Evolutionary conservation across 2,113 vertebrate species (phyloP), one percentile per base, ranked within the genome.

Genomic region (Zeus faber): DNA sequence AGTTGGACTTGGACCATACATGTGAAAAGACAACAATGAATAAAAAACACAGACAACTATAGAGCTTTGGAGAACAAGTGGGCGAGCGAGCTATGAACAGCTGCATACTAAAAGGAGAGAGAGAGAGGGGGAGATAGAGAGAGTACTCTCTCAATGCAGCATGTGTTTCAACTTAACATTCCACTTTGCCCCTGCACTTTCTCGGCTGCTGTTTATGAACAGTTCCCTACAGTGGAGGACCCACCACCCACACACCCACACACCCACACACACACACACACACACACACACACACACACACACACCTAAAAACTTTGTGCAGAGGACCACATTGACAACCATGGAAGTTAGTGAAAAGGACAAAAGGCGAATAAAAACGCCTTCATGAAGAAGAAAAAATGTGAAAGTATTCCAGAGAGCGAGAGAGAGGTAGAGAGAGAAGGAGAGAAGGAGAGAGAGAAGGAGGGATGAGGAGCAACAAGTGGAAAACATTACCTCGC

Each of bases 121-220:
- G n/a, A n/a, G n/a, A n/a, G n/a, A n/a, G n/a, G n/a, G n/a, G n/a
- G n/a, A n/a, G n/a, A n/a, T n/a, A n/a, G n/a, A n/a, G n/a, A n/a
- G n/a, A n/a, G n/a, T n/a, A n/a, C n/a, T n/a, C n/a, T 78, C 70
- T 86, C 54, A 84, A 84, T 81, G 74, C 72, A 70, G 72, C 85
- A 85, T 82, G 80, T 88, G 83, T 87, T 87, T 74, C 66, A 86
- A 85, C 77, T 86, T 82, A 83, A 85, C 80, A 84, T 86, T 88
- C 79, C 81, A 57, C 79, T 75, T 81, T 77, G 73, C 72, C 71
- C 62, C 63, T 48, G 45, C 66, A 58, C 62, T 62, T 66, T 73
- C 70, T 72, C 67, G 9, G 53, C 52, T 56, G 53, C 54, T 56
- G 68, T 67, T 75, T 72, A 67, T 65, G 46, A 79, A 62, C 53